These are phyloP conservation scores for Drosophila melanica DNA, from an alignment of 1,140 invertebrate species.

Conservation along the genomic window DNA sequence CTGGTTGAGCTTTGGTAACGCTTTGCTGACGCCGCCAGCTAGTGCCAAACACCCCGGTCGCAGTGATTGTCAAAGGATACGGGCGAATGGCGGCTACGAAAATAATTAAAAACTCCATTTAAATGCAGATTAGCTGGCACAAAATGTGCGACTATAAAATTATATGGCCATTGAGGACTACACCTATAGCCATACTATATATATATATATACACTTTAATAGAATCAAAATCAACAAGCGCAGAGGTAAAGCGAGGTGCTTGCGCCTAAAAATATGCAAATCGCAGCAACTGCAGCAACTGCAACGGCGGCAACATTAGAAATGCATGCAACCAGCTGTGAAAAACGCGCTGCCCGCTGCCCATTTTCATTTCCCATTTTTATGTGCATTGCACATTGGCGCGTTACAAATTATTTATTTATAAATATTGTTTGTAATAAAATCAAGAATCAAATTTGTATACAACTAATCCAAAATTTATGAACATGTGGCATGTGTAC, in stretches of 20 bases:
- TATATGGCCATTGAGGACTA: slow-evolving; percentile 53
- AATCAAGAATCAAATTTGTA: slow-evolving; percentile 72
- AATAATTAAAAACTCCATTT: slow-evolving; percentile 83
- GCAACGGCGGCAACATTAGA: slow-evolving; percentile 43
- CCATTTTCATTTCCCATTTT: no score
- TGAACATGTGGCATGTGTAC: slow-evolving; percentile 28
- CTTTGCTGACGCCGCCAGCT: slow-evolving; percentile 16
- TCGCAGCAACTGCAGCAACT: slow-evolving; percentile 39
- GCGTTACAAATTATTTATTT: slow-evolving; percentile 57
- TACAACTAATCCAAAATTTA: slow-evolving; percentile 71
- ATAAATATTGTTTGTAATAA: slow-evolving; percentile 65
- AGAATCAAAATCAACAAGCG: slow-evolving; percentile 52
- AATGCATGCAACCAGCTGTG: slow-evolving; percentile 62
- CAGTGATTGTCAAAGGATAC: slow-evolving; percentile 79
- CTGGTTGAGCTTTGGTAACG: slow-evolving; percentile 24
- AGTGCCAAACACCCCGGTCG: slow-evolving; percentile 41
- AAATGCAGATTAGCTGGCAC: slow-evolving; percentile 78
- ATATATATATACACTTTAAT: slow-evolving; percentile 55
- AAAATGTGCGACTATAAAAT: slow-evolving; percentile 71
- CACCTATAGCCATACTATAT: slow-evolving; percentile 10
- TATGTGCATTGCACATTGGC: slow-evolving; percentile 5
- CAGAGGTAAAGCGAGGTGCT: slow-evolving; percentile 9
- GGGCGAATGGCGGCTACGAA: slow-evolving; percentile 66
- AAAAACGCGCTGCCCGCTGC: neutral
- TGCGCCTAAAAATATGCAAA: slow-evolving; percentile 75